phyloP scores from a whole-genome alignment of 2,113 vertebrate genomes.

The Uria lomvia region DNA sequence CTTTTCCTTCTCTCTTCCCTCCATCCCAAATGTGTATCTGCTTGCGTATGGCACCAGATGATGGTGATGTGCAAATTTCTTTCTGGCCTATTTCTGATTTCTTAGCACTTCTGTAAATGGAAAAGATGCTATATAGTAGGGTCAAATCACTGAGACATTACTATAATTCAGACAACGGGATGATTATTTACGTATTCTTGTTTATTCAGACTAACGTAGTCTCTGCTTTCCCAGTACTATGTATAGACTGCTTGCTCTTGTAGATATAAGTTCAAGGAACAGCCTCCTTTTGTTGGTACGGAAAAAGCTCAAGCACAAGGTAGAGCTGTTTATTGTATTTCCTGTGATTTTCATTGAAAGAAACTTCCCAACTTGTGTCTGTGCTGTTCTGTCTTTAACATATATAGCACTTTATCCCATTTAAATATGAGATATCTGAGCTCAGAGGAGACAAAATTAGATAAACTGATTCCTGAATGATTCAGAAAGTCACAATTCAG shows the following conservation, averaged over 20 bases:
- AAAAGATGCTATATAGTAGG: background rate
- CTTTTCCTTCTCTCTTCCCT: background rate
- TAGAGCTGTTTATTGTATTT: background rate
- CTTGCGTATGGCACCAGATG: background rate
- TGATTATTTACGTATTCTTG: background rate
- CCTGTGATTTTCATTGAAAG: background rate
- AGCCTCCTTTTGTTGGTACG: background rate
- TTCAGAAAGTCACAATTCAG: background rate
- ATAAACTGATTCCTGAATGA: background rate
- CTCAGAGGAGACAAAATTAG: background rate
- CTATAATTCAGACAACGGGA: constrained; percentile 29
- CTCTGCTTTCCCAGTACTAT: background rate
- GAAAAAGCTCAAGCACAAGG: background rate
- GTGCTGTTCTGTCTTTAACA: background rate
- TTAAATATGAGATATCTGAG: background rate
- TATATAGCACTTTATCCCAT: background rate
- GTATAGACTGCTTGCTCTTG: background rate
- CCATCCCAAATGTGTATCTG: background rate
- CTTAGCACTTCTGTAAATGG: background rate
- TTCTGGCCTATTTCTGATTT: background rate
- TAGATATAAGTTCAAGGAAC: background rate
- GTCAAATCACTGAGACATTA: background rate
- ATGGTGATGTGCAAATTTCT: background rate
- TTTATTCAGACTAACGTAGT: constrained; percentile 3
- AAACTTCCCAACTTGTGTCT: background rate